phyloP scores from a whole-genome alignment of 1,140 invertebrate genomes.

The Cyclargus thomasi region DNA sequence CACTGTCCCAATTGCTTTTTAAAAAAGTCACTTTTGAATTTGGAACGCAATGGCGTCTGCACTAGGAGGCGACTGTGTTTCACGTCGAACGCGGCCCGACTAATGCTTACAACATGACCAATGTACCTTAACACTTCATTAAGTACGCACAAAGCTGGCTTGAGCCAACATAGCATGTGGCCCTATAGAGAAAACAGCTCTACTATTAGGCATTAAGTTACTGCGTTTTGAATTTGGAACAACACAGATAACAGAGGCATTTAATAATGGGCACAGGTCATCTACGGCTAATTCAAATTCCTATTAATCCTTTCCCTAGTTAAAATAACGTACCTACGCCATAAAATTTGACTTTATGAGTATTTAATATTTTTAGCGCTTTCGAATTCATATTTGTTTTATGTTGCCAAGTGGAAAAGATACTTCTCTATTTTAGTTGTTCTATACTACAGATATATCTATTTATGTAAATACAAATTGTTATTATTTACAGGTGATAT shows the following conservation, averaged over 20 bases:
- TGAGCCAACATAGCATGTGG: neutral
- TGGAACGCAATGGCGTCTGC: constrained; percentile 28
- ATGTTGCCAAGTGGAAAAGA: too few species aligned
- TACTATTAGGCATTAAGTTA: neutral
- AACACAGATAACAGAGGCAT: neutral
- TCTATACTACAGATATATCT: neutral
- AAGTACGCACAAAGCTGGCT: constrained; percentile 9
- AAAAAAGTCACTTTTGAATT: constrained; percentile 30
- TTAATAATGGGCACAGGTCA: neutral
- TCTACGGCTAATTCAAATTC: neutral
- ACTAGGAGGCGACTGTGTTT: constrained; percentile 39
- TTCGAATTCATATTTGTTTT: too few species aligned
- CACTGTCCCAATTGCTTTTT: constrained; percentile 26
- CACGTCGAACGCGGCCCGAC: constrained; percentile 42
- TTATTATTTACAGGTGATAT: neutral
- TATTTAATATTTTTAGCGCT: too few species aligned
- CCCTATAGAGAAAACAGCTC: constrained; percentile 27
- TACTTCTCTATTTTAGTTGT: neutral
- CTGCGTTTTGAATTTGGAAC: neutral
- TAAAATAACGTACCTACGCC: too few species aligned
- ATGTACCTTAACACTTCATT: constrained; percentile 52
- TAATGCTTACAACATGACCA: constrained; percentile 33
- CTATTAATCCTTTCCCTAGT: neutral
- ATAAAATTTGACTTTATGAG: too few species aligned
- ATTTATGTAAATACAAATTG: neutral